A percentile compares a stretch with the other conserved stretches of the same genome.
Conservation (phyloP, 2,113 vertebrate species). For the Dendrocopos noguchii region DNA sequence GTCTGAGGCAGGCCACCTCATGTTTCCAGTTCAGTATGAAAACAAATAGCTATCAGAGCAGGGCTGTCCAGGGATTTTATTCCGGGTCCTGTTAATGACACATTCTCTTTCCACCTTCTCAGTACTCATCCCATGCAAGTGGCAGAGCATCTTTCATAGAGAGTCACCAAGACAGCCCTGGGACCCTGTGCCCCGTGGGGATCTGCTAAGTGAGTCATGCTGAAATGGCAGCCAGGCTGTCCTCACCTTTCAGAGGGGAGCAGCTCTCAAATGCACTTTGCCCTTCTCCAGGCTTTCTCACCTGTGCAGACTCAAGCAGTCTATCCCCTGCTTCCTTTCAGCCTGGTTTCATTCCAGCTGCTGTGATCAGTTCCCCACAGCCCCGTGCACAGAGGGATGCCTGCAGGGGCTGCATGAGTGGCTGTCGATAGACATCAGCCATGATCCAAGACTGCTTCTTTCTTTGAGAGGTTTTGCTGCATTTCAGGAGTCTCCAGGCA, state of each 20-base stretch:
- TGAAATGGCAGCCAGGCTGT: neutral
- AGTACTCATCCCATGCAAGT: neutral
- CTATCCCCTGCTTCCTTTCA: neutral
- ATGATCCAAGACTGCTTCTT: neutral
- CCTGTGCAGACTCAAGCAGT: neutral
- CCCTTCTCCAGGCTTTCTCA: neutral
- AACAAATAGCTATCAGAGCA: neutral
- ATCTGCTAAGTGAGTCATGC: neutral
- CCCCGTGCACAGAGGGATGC: fast-evolving
- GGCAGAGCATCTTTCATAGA: neutral
- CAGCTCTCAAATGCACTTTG: neutral
- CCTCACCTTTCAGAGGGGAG: neutral
- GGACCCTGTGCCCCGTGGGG: neutral
- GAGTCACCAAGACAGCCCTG: neutral
- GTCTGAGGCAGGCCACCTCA: neutral
- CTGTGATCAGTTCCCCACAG: neutral
- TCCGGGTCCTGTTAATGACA: neutral
- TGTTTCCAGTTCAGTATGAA: neutral
- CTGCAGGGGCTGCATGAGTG: neutral
- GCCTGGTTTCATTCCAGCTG: neutral
- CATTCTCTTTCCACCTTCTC: neutral
- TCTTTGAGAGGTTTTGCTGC: neutral
- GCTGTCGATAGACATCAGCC: neutral
- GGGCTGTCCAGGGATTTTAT: neutral
- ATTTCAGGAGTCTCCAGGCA: neutral